phyloP scores from a whole-genome alignment of 1,140 invertebrate species.

The Macrobrachium nipponense region DNA sequence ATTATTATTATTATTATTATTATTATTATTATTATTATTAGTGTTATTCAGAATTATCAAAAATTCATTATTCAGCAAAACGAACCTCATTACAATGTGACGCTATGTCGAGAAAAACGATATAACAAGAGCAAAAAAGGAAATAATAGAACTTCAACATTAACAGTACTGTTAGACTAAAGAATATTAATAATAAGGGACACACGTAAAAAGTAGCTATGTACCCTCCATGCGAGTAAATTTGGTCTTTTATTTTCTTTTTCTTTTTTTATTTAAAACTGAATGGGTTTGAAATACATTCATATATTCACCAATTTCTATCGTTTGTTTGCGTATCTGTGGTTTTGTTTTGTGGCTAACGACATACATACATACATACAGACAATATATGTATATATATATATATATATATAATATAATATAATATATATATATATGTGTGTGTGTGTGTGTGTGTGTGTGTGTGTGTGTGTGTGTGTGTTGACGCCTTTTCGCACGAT shows the following conservation, averaged over 20 bases:
- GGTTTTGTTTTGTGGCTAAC: too few relatives aligned
- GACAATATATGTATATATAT: not conserved
- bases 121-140: too few relatives aligned
- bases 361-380: not conserved
- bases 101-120: too few relatives aligned
- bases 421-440: conserved; percentile 15
- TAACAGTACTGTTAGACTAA: not conserved
- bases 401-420: conserved; percentile 13
- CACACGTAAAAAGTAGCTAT: conserved; percentile 1
- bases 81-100: too few relatives aligned
- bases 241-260: not conserved
- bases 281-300: too few relatives aligned
- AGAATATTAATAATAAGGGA: not conserved
- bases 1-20: too few relatives aligned
- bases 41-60: too few relatives aligned
- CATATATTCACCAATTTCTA: too few relatives aligned
- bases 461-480: not conserved
- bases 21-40: too few relatives aligned
- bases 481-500: not conserved
- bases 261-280: not conserved
- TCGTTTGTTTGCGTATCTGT: too few relatives aligned
- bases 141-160: too few relatives aligned
- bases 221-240: not conserved
- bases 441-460: not conserved
- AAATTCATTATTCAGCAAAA: too few relatives aligned